These are phyloP conservation scores for Clupea harengus DNA, from an alignment of 2,113 vertebrate species.

Conservation along the genomic window DNA sequence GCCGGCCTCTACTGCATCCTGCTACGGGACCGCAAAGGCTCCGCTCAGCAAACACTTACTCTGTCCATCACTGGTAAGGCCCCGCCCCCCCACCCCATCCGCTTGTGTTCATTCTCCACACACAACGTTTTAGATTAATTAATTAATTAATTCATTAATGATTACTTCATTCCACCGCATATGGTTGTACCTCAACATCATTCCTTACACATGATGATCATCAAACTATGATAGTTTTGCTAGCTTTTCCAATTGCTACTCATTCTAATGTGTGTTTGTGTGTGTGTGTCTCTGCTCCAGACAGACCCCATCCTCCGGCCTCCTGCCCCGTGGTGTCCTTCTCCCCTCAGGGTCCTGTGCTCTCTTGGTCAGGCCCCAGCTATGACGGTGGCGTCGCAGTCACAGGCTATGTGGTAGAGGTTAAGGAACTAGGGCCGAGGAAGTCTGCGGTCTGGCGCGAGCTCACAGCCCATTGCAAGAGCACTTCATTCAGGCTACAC, in stretches of 20 bases:
- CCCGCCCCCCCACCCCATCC: background rate
- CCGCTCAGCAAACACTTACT: constrained; percentile 64
- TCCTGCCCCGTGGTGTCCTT: constrained; percentile 67
- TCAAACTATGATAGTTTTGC: background rate
- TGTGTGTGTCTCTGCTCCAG: constrained; percentile 51
- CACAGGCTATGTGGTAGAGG: constrained; percentile 72
- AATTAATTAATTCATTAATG: too few relatives aligned
- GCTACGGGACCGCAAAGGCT: constrained; percentile 63
- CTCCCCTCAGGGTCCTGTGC: constrained; percentile 58
- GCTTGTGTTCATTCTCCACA: background rate
- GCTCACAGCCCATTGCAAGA: constrained; percentile 63
- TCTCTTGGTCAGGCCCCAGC: constrained; percentile 78
- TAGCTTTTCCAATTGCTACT: background rate
- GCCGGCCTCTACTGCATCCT: constrained; percentile 69
- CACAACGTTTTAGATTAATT: background rate
- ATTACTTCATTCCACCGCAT: background rate
- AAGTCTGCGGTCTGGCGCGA: constrained; percentile 57
- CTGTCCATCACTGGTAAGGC: constrained; percentile 72
- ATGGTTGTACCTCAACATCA: too few relatives aligned
- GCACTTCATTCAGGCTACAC: constrained; percentile 68
- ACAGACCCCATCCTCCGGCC: constrained; percentile 70
- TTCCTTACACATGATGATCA: too few relatives aligned
- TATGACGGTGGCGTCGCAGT: constrained; percentile 77
- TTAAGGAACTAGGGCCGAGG: constrained; percentile 41
- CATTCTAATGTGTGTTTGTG: background rate